Base-by-base conservation (phyloP, 2,888 invertebrate genomes). In the Leptogaster cylindrica region DNA sequence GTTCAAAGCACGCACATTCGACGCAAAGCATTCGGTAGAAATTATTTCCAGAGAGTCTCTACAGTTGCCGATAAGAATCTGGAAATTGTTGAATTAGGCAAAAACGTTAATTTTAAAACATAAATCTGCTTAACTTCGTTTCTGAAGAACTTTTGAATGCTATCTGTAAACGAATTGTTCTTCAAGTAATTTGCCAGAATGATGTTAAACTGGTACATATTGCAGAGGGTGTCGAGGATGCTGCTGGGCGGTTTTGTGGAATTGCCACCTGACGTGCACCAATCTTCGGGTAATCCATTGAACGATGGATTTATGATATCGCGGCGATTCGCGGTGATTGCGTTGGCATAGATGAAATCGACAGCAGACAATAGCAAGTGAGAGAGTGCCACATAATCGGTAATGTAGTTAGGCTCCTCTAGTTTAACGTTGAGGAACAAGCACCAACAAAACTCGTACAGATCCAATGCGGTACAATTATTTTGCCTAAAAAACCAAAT, bases 361-460 rank as follows among this genome's bases (percentile, higher is more conserved):
- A 96, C 86, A 78, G 95, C 93, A 68, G 94, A 93, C 67, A 97
- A 83, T 52, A 99, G 82, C 51, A 98, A 84, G 81, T 97, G 96
- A 77, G 92, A 95, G 71, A 95, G 96, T 77, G 93, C 95, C 1
- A 99, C 95, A 66, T 98, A 83, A 81, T 98, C 97, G 77, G 95
- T 92, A 51, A 92, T 91, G 23, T 93, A 91, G 64, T 89, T 88
- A 41, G 91, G 88, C 76, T 93, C 91, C 76, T 93, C 90, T 55
- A 92, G 92, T 83, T 93, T 93, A 10, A 94, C 90, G 78, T 92
- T 91, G 31, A 96, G 87, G 82, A 94, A 97, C 68, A 97, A 82
- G 58, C 92, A 92, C 97, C 97, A 98, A 73, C 92, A 90, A 77
- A 97, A 94, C 77, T 95, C 93, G 81, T 94, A 96, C 3, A 97